Base-by-base conservation (phyloP, 2,888 invertebrate genomes). In the Chymomyza procnemis region DNA sequence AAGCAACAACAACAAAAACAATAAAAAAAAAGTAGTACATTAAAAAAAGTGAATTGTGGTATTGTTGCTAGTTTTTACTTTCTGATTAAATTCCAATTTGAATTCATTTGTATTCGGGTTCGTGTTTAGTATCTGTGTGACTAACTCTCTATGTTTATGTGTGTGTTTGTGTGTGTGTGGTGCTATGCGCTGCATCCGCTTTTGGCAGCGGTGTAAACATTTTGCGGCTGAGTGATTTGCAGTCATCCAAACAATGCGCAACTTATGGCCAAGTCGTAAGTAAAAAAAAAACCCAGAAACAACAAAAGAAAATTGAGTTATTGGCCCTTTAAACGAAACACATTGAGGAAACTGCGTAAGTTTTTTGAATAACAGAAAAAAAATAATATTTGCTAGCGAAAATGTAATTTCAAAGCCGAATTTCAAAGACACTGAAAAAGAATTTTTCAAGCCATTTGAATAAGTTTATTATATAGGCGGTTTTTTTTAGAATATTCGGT, bases 321-420 rank as follows among this genome's bases (percentile, higher is more conserved):
- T 50, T 50, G 18, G 50, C 16, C 50, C 16, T 50, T 19, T 16
- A 41, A 41, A 41, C 34, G 34, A 41, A 9, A 41, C 34, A 41
- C 12, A 26, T 62, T 48, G 64, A 52, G 71, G 67, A 59, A 47
- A 67, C 66, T 69, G 60, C 67, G 81, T 78, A 79, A 78, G 78
- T 78, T 21, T 50, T n/a, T 50, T 50, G 16, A 18, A 18, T 4
- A 18, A 34, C 9, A 4, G 4, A 34, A 12, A 41, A 41, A 41
- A 41, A 41, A 9, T 30, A 30, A 41, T 41, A 0, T 41, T 41
- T 3, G 34, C 9, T 12, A 12, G 34, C 34, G 34, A 12, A 41
- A 41, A 26, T 26, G 4, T 6, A 26, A 26, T 26, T 26, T 26
- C 26, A 8, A 26, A 26, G 6, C 26, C 26, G 26, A 26, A 26